These are phyloP conservation scores for Coreoperca whiteheadi DNA, from an alignment of 2,113 vertebrate genomes.

Conservation along the genomic window DNA sequence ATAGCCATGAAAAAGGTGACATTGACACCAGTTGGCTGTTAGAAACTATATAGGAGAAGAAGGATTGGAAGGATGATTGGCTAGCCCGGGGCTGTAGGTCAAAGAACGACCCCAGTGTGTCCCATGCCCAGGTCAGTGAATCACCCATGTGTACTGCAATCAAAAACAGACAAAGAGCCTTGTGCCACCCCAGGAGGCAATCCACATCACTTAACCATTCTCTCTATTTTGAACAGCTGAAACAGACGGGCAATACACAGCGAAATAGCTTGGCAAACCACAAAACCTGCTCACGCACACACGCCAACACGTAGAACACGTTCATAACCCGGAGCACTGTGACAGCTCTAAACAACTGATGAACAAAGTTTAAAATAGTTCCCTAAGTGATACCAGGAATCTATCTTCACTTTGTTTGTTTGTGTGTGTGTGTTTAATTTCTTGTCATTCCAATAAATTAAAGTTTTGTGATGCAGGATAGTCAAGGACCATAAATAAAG, in stretches of 20 bases:
- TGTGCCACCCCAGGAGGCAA: constrained; percentile 31
- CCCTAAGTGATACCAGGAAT: constrained; percentile 68
- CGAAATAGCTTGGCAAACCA: background rate
- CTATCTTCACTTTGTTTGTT: constrained; percentile 50
- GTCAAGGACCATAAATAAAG: constrained; percentile 78
- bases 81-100: constrained; percentile 62
- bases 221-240: constrained; percentile 1
- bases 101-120: constrained; percentile 53
- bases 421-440: constrained; percentile 44
- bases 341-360: constrained; percentile 50
- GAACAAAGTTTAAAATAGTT: constrained; percentile 64
- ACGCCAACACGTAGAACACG: background rate
- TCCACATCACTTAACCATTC: constrained; percentile 12
- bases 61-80: constrained; percentile 65
- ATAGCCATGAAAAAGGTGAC: constrained; percentile 63
- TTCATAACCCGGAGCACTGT: constrained; percentile 18
- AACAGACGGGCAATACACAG: background rate
- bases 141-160: constrained; percentile 46
- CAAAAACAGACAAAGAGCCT: constrained; percentile 50
- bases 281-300: background rate
- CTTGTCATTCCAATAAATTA: constrained; percentile 58
- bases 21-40: constrained; percentile 53
- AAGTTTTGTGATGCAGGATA: constrained; percentile 53
- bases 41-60: constrained; percentile 45
- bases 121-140: constrained; percentile 50